Evolutionary conservation across 2,888 invertebrate species (phyloP), one percentile per base, ranked within the genome.

Genomic region (Ochropleura leucogaster): DNA sequence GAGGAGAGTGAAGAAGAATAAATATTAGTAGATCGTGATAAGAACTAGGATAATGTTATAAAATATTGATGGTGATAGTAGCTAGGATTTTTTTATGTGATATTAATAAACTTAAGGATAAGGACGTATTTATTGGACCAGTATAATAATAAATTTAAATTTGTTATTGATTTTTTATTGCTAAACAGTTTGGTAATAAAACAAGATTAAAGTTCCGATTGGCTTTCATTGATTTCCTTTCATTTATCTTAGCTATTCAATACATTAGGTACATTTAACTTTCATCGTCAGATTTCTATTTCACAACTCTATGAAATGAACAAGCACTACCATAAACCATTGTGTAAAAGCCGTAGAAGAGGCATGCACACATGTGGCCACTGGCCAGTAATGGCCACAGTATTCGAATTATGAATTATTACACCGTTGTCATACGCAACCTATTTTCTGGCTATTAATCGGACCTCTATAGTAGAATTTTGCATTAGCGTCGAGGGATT

Each of bases 1-100:
- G 88, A 85, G n/a, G 87, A 89, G n/a, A 84, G 83, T 47, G 89
- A 87, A 47, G 89, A 87, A 53, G 79, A 84, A 65, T 84, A 70
- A 67, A 69, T 71, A 46, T 69, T 40, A 53, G 53, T 44, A 55
- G 4, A 63, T 12, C 16, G 12, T 30, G 1, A 49, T 7, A 59
- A 40, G 12, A 47, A 14, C 0, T 9, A n/a, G 4, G 4, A 63
- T n/a, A 63, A n/a, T 62, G 42, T 47, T 57, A 9, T n/a, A 40
- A 55, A 42, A 18, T 40, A 7, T 18, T 12, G 7, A 47, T 12
- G n/a, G 20, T 68, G 64, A 66, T 68, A 66, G n/a, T 42, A 64
- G 44, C 63, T 62, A 75, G 20, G 42, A 53, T 51, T 5, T 59
- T 82, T 66, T 18, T 53, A 71, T n/a, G 68, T 72, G 72, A 84